phyloP scores from a whole-genome alignment of 2,797 vertebrate genomes.

The Todus mexicanus region DNA sequence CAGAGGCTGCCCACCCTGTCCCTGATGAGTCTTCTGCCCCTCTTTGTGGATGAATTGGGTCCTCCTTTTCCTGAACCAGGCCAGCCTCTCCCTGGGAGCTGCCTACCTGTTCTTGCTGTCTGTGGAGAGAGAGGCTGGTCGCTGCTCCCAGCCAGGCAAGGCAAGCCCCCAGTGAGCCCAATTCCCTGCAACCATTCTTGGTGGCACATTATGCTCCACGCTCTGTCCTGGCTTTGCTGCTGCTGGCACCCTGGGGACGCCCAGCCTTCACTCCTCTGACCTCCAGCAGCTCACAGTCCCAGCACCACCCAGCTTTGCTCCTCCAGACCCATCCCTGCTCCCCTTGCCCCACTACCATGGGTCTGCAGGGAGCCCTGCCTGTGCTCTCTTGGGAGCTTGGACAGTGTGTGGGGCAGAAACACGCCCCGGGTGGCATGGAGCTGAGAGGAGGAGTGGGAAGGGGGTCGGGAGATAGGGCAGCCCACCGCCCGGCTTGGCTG shows the following conservation, averaged over 20 bases:
- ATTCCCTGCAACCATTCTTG: accelerated
- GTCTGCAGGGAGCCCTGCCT: background rate
- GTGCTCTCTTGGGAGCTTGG: background rate
- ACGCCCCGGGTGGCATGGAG: too few relatives aligned
- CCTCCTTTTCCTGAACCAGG: background rate
- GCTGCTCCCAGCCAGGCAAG: background rate
- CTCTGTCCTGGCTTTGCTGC: background rate
- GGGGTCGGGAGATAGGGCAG: background rate
- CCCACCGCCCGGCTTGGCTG: background rate
- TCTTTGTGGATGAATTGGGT: background rate
- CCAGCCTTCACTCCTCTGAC: accelerated
- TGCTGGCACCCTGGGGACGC: accelerated
- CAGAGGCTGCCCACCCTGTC: background rate
- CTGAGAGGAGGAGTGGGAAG: background rate
- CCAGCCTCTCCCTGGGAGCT: background rate
- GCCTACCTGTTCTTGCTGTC: background rate
- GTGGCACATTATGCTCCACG: accelerated
- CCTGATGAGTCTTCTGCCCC: accelerated
- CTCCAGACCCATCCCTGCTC: background rate
- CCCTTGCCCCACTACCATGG: accelerated
- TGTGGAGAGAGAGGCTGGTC: background rate
- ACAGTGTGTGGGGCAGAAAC: accelerated
- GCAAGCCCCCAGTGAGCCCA: background rate
- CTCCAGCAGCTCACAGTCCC: background rate
- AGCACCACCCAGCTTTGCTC: background rate